Evolutionary conservation across 2,113 vertebrate genomes (phyloP).

Genomic region (Malurus cyaneus): DNA sequence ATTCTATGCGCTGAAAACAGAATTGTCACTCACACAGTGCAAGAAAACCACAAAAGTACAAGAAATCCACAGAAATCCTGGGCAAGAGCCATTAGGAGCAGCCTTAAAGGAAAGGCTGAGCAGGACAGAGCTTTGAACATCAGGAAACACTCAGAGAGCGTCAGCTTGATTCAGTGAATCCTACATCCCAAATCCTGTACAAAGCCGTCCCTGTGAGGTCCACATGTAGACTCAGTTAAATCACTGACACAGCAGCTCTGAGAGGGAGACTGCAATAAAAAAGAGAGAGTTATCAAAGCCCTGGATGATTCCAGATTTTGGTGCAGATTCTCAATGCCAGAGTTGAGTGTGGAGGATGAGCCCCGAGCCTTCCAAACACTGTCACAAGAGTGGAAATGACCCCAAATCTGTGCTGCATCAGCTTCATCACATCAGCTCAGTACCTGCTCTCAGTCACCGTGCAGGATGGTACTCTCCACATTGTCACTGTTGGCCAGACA

Average conservation of each 20-base stretch:
- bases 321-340: not conserved
- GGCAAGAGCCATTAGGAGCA: not conserved
- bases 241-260: slow-evolving; percentile 22
- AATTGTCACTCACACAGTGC: not conserved
- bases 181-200: not conserved
- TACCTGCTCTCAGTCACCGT: not conserved
- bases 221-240: slow-evolving; percentile 24
- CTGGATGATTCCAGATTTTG: not conserved
- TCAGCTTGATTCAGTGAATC: not conserved
- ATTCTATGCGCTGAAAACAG: not conserved
- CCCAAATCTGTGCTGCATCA: not conserved
- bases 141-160: not conserved
- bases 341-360: not conserved
- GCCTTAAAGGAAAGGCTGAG: not conserved
- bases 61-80: not conserved
- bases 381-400: not conserved
- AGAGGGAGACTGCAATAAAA: slow-evolving; percentile 21
- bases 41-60: not conserved
- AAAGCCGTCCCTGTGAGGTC: not conserved
- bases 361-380: not conserved
- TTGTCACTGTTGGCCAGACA: too few relatives aligned
- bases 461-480: not conserved
- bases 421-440: not conserved
- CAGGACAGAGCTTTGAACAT: not conserved
- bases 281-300: not conserved